Percentiles rank a stretch among this genome's conserved stretches.
Evolutionary conservation across 2,888 invertebrate genomes (phyloP).

Genomic region (Drosophila testacea): DNA sequence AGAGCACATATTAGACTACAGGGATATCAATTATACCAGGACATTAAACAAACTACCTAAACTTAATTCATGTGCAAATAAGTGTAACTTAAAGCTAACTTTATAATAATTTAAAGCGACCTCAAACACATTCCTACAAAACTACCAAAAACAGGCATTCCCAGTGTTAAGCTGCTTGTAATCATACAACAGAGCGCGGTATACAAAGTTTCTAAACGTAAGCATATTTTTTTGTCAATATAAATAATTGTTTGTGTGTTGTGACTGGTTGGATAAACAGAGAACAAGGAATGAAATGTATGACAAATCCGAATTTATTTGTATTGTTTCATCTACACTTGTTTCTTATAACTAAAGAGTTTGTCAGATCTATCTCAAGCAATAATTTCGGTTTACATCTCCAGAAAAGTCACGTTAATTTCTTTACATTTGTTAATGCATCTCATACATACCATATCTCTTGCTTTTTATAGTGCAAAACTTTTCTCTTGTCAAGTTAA

Average conservation of each 20-base stretch:
- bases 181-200: constrained; percentile 60
- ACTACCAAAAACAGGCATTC: constrained; percentile 23
- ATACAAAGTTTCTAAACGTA: constrained; percentile 73
- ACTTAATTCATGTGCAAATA: constrained; percentile 5
- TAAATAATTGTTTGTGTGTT: constrained; percentile 40
- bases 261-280: constrained; percentile 11
- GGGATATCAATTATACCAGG: constrained; percentile 60
- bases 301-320: not conserved
- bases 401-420: not conserved
- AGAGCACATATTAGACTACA: constrained; percentile 58
- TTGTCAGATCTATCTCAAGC: not conserved
- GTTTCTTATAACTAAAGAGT: not conserved
- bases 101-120: constrained; percentile 13
- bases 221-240: constrained; percentile 51
- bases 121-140: constrained; percentile 21
- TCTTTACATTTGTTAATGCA: constrained; percentile 13
- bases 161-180: constrained; percentile 27
- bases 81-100: constrained; percentile 10
- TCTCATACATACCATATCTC: not conserved
- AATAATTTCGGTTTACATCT: not conserved
- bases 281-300: not conserved
- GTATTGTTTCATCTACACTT: not conserved
- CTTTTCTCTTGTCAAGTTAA: constrained; percentile 14
- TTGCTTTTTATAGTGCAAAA: not conserved
- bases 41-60: constrained; percentile 17